Evolutionary conservation across 2,888 invertebrate genomes (phyloP).

Genomic region (Zhuqinia jingwanae): DNA sequence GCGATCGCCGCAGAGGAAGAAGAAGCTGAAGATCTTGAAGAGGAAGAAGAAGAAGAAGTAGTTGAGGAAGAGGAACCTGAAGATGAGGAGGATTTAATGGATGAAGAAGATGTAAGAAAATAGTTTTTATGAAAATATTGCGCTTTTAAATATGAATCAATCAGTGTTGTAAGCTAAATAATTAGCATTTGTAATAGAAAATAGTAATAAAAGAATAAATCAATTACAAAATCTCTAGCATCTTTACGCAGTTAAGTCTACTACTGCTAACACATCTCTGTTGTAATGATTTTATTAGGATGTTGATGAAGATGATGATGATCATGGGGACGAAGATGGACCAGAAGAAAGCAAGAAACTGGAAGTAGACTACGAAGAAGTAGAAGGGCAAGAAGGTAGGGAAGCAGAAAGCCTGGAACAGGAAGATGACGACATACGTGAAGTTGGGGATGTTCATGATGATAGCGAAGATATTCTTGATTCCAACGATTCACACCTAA

Average conservation of each 20-base stretch:
- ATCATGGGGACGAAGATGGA: slow-evolving; percentile 82
- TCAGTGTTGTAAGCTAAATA: too few relatives aligned
- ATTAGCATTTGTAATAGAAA: too few relatives aligned
- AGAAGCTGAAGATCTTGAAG: slow-evolving; percentile 67
- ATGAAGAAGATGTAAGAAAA: slow-evolving; percentile 52
- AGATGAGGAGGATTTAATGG: slow-evolving; percentile 72
- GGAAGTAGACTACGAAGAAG: slow-evolving; percentile 81
- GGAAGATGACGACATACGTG: slow-evolving; percentile 81
- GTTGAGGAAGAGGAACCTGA: slow-evolving; percentile 64
- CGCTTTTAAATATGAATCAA: too few relatives aligned
- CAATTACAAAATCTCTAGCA: too few relatives aligned
- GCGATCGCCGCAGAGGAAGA: slow-evolving; percentile 74
- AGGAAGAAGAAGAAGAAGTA: slow-evolving; percentile 65
- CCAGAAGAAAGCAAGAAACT: slow-evolving; percentile 84
- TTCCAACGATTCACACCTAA: slow-evolving; percentile 81
- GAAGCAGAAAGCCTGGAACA: slow-evolving; percentile 70
- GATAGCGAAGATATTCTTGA: slow-evolving; percentile 83
- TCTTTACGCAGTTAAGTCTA: too few relatives aligned
- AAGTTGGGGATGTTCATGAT: slow-evolving; percentile 80
- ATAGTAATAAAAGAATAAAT: too few relatives aligned
- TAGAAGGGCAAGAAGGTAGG: slow-evolving; percentile 70
- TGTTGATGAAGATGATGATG: slow-evolving; percentile 80
- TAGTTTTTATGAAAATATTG: too few relatives aligned
- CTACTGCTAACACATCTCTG: too few relatives aligned
- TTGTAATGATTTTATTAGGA: too few relatives aligned